Conservation (phyloP, 2,888 invertebrate genomes). For the Apotomis betuletana region DNA sequence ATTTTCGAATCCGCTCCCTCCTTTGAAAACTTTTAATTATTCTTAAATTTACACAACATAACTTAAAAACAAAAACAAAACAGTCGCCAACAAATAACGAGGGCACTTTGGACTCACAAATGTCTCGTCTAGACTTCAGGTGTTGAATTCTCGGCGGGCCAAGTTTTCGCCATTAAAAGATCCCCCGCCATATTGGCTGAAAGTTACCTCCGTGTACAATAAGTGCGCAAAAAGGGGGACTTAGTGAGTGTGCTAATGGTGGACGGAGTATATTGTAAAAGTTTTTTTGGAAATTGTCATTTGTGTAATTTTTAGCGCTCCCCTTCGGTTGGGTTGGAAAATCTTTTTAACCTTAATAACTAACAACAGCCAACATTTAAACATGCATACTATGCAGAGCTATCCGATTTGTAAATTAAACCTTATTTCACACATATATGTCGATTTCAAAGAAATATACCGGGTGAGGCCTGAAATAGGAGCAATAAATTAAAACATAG, state of each 20-base stretch:
- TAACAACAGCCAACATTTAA: no score
- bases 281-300: not conserved
- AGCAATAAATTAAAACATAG: no score
- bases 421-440: no score
- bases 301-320: not conserved
- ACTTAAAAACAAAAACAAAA: conserved; percentile 7
- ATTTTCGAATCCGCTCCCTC: not conserved
- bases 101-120: conserved; percentile 20
- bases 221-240: not conserved
- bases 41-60: not conserved
- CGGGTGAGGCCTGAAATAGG: no score
- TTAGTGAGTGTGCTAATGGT: conserved; percentile 29
- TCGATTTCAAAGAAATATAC: no score
- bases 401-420: no score
- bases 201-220: conserved; percentile 21
- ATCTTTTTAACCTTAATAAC: no score
- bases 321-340: not conserved
- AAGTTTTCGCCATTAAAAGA: conserved; percentile 54
- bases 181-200: conserved; percentile 35
- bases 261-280: conserved; percentile 13
- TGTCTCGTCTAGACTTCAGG: conserved; percentile 69
- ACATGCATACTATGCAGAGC: no score
- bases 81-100: conserved; percentile 23
- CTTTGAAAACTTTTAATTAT: conserved; percentile 14
- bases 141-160: conserved; percentile 51